Conservation (phyloP, 2,888 invertebrate species). For the Cremastobaeus sp. region DNA sequence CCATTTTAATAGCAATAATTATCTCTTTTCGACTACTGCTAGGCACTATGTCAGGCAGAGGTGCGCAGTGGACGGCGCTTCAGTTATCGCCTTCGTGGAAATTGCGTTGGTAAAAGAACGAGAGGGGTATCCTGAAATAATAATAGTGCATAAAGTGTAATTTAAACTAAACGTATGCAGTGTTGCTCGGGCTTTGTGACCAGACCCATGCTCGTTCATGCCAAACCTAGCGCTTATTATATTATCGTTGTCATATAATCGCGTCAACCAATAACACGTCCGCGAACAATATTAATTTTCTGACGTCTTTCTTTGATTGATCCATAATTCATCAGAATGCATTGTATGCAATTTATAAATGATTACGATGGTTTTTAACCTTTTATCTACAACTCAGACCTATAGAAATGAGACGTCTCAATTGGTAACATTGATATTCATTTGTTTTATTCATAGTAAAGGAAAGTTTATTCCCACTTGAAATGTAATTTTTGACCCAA, state of each 20-base stretch:
- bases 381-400: no score
- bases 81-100: constrained; percentile 22
- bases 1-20: constrained; percentile 32
- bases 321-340: constrained; percentile 38
- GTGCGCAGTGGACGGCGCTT: constrained; percentile 3
- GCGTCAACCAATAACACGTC: constrained; percentile 28
- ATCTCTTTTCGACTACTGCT: no score
- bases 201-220: constrained; percentile 69
- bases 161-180: constrained; percentile 76
- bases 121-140: constrained; percentile 70
- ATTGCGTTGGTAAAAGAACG: constrained; percentile 41
- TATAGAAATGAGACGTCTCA: no score
- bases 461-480: no score
- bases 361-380: no score
- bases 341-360: no score
- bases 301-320: constrained; percentile 34
- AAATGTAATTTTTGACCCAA: no score
- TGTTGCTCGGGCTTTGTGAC: constrained; percentile 68
- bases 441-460: no score
- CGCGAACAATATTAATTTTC: constrained; percentile 42
- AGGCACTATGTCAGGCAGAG: no score
- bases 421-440: no score
- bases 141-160: constrained; percentile 76
- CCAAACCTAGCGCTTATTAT: constrained; percentile 41
- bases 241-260: constrained; percentile 39